Percentiles rank a stretch among this genome's conserved stretches.
phyloP scores from a whole-genome alignment of 2,797 vertebrate genomes.

The Gymnothorax javanicus region DNA sequence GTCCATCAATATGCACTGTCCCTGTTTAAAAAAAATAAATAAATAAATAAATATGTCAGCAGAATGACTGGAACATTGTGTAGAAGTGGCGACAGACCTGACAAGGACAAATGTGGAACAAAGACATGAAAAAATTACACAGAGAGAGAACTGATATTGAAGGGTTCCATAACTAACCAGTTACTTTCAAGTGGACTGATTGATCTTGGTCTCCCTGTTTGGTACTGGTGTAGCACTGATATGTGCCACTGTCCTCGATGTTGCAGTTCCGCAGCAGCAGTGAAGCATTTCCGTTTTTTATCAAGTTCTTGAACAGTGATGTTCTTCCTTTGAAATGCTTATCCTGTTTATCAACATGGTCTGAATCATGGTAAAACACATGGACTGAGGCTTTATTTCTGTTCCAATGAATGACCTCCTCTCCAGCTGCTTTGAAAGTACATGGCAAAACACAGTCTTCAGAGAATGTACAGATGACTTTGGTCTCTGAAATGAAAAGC shows the following conservation, averaged over 20 bases:
- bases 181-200: constrained; percentile 68
- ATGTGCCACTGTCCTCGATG: constrained; percentile 74
- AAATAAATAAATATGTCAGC: no score
- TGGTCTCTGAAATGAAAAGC: constrained; percentile 58
- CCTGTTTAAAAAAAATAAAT: no score
- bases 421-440: constrained; percentile 66
- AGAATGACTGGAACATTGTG: no score
- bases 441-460: constrained; percentile 78
- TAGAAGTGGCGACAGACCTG: no score
- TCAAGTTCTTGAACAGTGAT: constrained; percentile 73
- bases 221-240: constrained; percentile 81
- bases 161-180: constrained; percentile 66
- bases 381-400: constrained; percentile 73
- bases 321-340: constrained; percentile 73
- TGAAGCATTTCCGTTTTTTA: constrained; percentile 79
- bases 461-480: constrained; percentile 69
- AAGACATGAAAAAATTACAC: background rate
- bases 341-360: constrained; percentile 75
- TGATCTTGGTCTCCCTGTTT: constrained; percentile 56
- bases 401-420: constrained; percentile 80
- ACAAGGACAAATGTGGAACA: no score
- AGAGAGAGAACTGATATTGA: background rate
- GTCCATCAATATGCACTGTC: no score
- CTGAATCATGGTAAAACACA: constrained; percentile 74
- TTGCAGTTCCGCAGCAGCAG: constrained; percentile 75